Base-by-base conservation (phyloP, 2,888 invertebrate species). In the Margaritifera margaritifera region DNA sequence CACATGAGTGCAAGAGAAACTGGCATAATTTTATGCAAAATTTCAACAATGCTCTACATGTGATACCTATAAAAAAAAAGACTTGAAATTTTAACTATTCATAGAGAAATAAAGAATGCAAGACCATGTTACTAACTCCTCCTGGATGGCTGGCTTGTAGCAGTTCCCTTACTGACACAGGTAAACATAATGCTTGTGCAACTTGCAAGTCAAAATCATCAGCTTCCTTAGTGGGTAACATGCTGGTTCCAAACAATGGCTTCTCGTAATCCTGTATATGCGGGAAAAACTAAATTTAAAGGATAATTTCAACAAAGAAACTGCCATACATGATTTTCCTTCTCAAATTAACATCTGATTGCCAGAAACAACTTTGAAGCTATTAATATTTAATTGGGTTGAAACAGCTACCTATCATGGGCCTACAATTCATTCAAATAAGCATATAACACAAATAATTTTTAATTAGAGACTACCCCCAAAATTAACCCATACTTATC, bases 151-250 rank as follows among this genome's bases (percentile, higher is more conserved):
- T 88, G 11, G 87, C 83, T 69, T 96, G 95, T 51, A 97, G 93
- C 68, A 99, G 92, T 91, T 99, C 98, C 87, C 95, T 94, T 0
- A 97, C 96, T 58, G 96, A 95, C n/a, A 99, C 96, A 19, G 98
- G 97, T 85, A 99, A 92, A 91, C 99, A 99, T 64, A 99, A 91
- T 0, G 96, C 96, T 91, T 97, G 95, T 20, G 94, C 94, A 73
- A 88, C 92, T 63, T 93, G 93, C 24, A 63, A 62, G 31, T 74
- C 74, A 69, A 75, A 60, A 1, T 77, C 77, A 24, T 82, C 84
- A 22, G 92, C 90, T 19, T 90, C 90, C 84, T 74, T 88, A 81
- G 67, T 79, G 77, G 78, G 87, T 72, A 74, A 83, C 68, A 80
- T 86, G 80, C 76, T 90, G 25, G 77, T 80, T 55, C 86, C 92